Conservation (phyloP, 2,888 invertebrate genomes). For the Hemistola chrysoprasaria region DNA sequence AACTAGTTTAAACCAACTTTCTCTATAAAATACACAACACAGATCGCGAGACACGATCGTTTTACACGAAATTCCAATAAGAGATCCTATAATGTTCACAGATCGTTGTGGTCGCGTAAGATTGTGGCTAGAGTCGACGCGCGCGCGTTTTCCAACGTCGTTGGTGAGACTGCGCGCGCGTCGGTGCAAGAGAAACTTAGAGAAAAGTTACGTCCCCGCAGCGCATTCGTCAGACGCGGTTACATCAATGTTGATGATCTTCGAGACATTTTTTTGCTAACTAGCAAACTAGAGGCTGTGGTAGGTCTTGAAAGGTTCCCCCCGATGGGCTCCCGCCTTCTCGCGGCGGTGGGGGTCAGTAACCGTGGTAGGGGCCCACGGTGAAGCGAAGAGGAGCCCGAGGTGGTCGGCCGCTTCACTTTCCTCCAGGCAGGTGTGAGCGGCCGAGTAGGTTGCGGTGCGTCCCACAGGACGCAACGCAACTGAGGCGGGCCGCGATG, state of each 20-base stretch:
- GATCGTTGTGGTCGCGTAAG: conserved; percentile 23
- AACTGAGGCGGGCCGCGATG: too few relatives aligned
- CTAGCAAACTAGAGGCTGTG: conserved; percentile 38
- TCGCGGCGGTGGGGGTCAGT: too few relatives aligned
- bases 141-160: conserved; percentile 57
- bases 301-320: too few relatives aligned
- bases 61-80: conserved; percentile 42
- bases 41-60: conserved; percentile 35
- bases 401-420: too few relatives aligned
- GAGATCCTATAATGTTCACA: conserved; percentile 33
- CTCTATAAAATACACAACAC: conserved; percentile 53
- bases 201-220: conserved; percentile 64
- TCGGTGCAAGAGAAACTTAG: conserved; percentile 65
- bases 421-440: too few relatives aligned
- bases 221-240: conserved; percentile 45
- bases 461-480: too few relatives aligned
- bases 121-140: conserved; percentile 31
- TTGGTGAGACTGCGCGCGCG: conserved; percentile 59
- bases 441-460: too few relatives aligned
- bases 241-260: conserved; percentile 68
- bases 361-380: too few relatives aligned
- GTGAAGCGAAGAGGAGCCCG: too few relatives aligned
- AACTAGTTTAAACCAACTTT: conserved; percentile 49
- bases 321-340: too few relatives aligned
- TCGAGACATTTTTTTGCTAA: conserved; percentile 44